Evolutionary conservation across 2,113 vertebrate species (phyloP), one percentile per base, ranked within the genome.

Genomic region (Amia ocellicauda): DNA sequence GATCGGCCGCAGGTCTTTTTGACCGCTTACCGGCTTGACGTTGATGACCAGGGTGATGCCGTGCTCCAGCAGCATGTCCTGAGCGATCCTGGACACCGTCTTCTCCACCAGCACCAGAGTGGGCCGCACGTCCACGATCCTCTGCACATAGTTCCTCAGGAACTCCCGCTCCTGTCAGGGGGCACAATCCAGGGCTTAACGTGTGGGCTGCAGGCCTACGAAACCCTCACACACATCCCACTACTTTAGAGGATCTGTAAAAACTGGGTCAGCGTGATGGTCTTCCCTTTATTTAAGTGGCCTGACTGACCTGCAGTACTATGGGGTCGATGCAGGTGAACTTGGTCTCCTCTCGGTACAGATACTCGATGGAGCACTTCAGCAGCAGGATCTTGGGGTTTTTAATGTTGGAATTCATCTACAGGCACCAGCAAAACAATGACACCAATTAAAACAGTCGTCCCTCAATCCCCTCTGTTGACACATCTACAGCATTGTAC

Each of bases 291-390:
- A n/a, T n/a, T n/a, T n/a, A 20, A 3, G 14, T 51, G 74, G 64
- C 1, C 13, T 67, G 61, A 55, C 86, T 83, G 65, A 98, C 97
- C 92, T 99, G 97, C 22, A 98, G 90, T 59, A 99, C 95, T 36
- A 99, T 99, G 63, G 97, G 97, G 58, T 98, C 95, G 60, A 99
- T 98, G 83, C 93, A 97, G 56, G 95, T 97, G 75, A 99, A 98
- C 71, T 99, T 99, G 4, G 95, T 97, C 85, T 98, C 97, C 75
- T 99, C 97, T 78, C 97, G 78, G 84, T 98, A 99, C 27, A 99
- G 91, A 72, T 99, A 99, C 74, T 99, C 96, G 62, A 99, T 98
- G 31, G 97, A 98, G 73, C 97, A 99, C 76, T 97, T 98, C 74
- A 99, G 85, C 51, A 98, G 86, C 80, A 99, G 90, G 68, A 99